Conservation (phyloP, 2,797 vertebrate species). For the Melanotaenia nigrans region DNA sequence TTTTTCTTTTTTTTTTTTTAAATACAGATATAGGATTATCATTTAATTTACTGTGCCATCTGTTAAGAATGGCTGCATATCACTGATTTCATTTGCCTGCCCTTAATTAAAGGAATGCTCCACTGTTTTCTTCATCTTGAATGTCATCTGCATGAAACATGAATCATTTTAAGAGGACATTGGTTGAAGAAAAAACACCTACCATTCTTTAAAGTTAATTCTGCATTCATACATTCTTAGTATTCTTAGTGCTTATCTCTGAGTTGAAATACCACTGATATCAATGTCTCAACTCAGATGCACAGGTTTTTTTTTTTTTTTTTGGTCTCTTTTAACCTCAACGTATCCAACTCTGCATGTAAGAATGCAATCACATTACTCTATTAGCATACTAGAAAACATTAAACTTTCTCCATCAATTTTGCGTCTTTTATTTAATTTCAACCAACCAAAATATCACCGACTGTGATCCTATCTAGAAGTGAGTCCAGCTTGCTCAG, state of each 20-base stretch:
- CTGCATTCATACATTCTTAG: constrained; percentile 14
- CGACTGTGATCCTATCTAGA: not conserved
- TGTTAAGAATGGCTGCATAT: constrained; percentile 61
- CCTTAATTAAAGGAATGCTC: constrained; percentile 64
- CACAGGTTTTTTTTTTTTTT: not conserved
- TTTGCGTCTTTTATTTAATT: no score
- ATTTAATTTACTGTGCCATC: constrained; percentile 62
- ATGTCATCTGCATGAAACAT: constrained; percentile 13
- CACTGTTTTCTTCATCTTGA: constrained; percentile 50
- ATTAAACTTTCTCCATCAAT: no score
- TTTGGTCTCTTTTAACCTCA: not conserved
- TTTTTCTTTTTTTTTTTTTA: constrained; percentile 9
- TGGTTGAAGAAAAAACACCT: not conserved
- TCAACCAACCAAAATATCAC: not conserved
- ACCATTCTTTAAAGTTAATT: not conserved
- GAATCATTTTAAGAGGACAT: constrained; percentile 1
- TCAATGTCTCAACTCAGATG: not conserved
- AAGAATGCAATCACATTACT: not conserved
- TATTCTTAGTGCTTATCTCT: not conserved
- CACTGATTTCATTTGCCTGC: constrained; percentile 59
- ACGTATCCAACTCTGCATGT: not conserved
- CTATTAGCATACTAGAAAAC: not conserved
- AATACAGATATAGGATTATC: not conserved
- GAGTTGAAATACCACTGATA: not conserved
- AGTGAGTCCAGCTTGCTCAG: not conserved